A percentile compares a stretch with the other conserved stretches of the same genome.
Conservation (phyloP, 2,888 invertebrate species). For the Podabrus alpinus region DNA sequence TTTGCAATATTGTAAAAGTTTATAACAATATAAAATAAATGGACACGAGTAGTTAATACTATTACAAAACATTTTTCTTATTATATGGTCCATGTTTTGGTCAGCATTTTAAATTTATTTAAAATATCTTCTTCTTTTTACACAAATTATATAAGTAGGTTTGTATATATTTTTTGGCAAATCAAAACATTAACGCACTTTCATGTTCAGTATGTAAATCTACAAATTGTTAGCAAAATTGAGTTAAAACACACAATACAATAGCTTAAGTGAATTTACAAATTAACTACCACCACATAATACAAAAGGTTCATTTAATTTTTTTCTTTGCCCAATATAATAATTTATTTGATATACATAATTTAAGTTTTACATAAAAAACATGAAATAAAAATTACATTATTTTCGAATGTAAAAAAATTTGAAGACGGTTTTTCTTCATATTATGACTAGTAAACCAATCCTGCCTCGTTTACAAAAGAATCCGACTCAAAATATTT, state of each 20-base stretch:
- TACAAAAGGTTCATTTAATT: background rate
- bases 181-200: background rate
- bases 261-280: background rate
- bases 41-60: conserved; percentile 10
- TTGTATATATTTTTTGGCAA: background rate
- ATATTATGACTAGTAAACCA: conserved; percentile 1
- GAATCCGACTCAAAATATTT: background rate
- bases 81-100: conserved; percentile 38
- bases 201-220: background rate
- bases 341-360: background rate
- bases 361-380: background rate
- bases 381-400: background rate
- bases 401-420: background rate
- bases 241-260: background rate
- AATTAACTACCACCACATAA: background rate
- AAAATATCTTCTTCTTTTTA: background rate
- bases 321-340: background rate
- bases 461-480: background rate
- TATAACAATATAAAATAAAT: conserved; percentile 13
- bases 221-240: background rate
- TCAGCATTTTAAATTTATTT: conserved; percentile 25
- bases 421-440: background rate
- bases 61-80: conserved; percentile 18
- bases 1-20: conserved; percentile 30
- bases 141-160: background rate